Percentiles rank a stretch among this genome's conserved stretches.
Evolutionary conservation across 1,140 invertebrate genomes (phyloP).

Genomic region (Acromyrmex echinatior): DNA sequence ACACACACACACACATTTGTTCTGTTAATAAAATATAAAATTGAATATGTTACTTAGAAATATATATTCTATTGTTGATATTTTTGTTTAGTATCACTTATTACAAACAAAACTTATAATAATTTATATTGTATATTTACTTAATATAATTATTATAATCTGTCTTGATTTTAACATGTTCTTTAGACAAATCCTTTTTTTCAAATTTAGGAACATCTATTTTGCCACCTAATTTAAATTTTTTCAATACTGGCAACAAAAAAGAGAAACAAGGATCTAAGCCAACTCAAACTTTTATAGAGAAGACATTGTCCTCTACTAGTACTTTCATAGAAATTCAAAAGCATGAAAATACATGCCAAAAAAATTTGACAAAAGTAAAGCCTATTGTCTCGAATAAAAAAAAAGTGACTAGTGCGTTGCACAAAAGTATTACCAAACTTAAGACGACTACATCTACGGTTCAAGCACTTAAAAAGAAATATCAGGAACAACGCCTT

Average conservation of each 20-base stretch:
- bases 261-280: conserved; percentile 82
- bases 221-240: conserved; percentile 91
- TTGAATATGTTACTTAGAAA: too few relatives aligned
- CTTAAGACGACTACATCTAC: conserved; percentile 85
- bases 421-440: conserved; percentile 78
- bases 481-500: conserved; percentile 90
- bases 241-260: conserved; percentile 89
- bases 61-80: too few relatives aligned
- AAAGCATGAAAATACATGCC: conserved; percentile 60
- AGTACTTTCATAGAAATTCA: conserved; percentile 65
- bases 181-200: conserved; percentile 56
- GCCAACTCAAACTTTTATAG: conserved; percentile 52
- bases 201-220: conserved; percentile 89
- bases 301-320: conserved; percentile 69
- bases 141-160: background rate
- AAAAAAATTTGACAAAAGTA: conserved; percentile 74
- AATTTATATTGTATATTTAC: background rate
- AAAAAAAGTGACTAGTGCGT: conserved; percentile 69
- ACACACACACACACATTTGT: too few relatives aligned
- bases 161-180: conserved; percentile 4
- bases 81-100: too few relatives aligned
- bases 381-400: conserved; percentile 75
- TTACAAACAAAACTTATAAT: too few relatives aligned
- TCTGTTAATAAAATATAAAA: too few relatives aligned
- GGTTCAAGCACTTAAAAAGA: conserved; percentile 89